These are phyloP conservation scores for Silurus glanis DNA, from an alignment of 2,113 vertebrate genomes.

Conservation along the genomic window DNA sequence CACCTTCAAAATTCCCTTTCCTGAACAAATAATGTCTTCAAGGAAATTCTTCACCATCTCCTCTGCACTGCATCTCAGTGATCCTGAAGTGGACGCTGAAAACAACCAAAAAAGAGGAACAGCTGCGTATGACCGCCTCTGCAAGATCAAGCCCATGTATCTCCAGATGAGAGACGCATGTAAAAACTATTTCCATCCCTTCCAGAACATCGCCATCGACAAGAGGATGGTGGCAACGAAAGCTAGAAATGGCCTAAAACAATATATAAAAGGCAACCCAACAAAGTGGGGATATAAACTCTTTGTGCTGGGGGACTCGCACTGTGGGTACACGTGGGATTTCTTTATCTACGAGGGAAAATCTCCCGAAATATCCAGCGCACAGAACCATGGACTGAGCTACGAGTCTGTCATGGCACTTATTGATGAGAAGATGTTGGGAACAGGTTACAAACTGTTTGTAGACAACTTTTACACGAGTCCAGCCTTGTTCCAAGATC, in stretches of 20 bases:
- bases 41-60: neutral
- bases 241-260: conserved; percentile 58
- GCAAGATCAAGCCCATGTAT: conserved; percentile 61
- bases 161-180: conserved; percentile 59
- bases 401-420: conserved; percentile 60
- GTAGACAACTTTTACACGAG: neutral
- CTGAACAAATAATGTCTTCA: neutral
- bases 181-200: conserved; percentile 57
- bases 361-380: neutral
- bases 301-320: conserved; percentile 63
- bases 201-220: conserved; percentile 55
- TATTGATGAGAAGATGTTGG: conserved; percentile 49
- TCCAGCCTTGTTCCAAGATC: neutral
- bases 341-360: conserved; percentile 62
- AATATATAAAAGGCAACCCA: conserved; percentile 46
- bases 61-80: neutral
- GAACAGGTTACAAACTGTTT: neutral
- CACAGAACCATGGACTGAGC: conserved; percentile 48
- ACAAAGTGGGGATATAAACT: conserved; percentile 54
- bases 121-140: conserved; percentile 51
- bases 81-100: too few relatives aligned
- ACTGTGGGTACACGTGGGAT: conserved; percentile 62
- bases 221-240: conserved; percentile 65
- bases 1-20: too few relatives aligned
- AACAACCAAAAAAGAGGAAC: neutral